Evolutionary conservation across 2,113 vertebrate genomes (phyloP).

Genomic region (Myrmecobius fasciatus): DNA sequence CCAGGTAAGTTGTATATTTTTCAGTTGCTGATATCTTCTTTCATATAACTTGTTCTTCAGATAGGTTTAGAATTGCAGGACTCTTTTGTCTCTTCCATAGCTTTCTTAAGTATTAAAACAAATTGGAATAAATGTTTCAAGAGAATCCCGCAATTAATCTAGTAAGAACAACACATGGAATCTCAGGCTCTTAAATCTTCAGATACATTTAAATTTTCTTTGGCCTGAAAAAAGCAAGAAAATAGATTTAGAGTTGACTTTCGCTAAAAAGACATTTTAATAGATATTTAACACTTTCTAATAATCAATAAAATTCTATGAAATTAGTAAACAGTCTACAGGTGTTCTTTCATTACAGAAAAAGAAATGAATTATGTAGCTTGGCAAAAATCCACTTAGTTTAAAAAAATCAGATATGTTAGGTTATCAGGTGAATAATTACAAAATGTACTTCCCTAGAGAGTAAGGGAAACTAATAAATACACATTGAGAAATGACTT

Average conservation of each 20-base stretch:
- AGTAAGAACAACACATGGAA: not conserved
- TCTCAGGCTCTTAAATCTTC: not conserved
- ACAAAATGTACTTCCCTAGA: no score
- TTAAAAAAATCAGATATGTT: not conserved
- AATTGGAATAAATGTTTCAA: slow-evolving; percentile 18
- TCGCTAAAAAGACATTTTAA: not conserved
- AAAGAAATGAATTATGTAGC: slow-evolving; percentile 10
- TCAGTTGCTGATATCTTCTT: not conserved
- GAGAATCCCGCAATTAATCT: not conserved
- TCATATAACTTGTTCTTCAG: not conserved
- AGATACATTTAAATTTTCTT: not conserved
- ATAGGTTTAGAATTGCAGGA: slow-evolving; percentile 4
- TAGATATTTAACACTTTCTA: not conserved
- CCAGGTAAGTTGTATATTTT: not conserved
- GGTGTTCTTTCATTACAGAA: not conserved
- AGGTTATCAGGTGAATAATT: not conserved
- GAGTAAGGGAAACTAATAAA: not conserved
- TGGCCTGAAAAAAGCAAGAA: not conserved
- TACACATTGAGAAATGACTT: not conserved
- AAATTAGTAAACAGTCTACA: not conserved
- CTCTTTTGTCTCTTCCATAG: not conserved
- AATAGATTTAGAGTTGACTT: not conserved
- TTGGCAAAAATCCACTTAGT: slow-evolving; percentile 6
- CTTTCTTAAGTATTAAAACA: slow-evolving; percentile 39
- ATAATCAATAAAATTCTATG: not conserved